A percentile compares a stretch with the other conserved stretches of the same genome.
Evolutionary conservation across 1,140 invertebrate genomes (phyloP).

Genomic region (Pseudomyrmex dendroicus): DNA sequence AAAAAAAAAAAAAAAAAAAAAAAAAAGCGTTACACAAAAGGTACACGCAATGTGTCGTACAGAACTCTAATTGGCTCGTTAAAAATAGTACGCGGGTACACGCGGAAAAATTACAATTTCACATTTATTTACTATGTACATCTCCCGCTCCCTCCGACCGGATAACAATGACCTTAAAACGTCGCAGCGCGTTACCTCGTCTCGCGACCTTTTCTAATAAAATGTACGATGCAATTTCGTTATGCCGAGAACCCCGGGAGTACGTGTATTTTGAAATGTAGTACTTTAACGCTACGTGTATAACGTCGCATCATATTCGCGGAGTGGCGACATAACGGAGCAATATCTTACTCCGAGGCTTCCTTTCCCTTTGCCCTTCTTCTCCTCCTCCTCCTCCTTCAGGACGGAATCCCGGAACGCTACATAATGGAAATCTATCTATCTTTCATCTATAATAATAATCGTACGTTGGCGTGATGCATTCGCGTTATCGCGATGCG

Average conservation of each 20-base stretch:
- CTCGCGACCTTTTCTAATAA: conserved; percentile 38
- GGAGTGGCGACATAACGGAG: conserved; percentile 4
- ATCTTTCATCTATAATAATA: conserved; percentile 70
- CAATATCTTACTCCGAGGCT: conserved; percentile 23
- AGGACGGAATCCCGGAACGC: not conserved
- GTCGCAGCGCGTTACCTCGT: conserved; percentile 7
- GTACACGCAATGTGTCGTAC: not conserved
- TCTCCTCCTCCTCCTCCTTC: too few relatives aligned
- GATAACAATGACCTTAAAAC: conserved; percentile 46
- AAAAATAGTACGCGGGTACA: not conserved
- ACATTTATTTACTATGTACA: conserved; percentile 31
- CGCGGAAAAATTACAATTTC: conserved; percentile 19
- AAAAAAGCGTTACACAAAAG: conserved; percentile 16
- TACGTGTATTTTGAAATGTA: conserved; percentile 39
- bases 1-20: too few relatives aligned
- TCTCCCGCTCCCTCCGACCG: not conserved
- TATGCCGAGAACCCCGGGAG: conserved; percentile 19
- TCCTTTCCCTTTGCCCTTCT: not conserved
- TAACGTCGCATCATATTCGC: conserved; percentile 45
- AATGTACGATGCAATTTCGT: conserved; percentile 59
- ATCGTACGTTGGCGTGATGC: conserved; percentile 60
- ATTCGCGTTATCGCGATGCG: conserved; percentile 48
- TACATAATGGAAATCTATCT: conserved; percentile 64
- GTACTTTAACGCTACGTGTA: conserved; percentile 45
- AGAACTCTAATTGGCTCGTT: conserved; percentile 46